phyloP scores from a whole-genome alignment of 1,140 invertebrate genomes.

The Papilio aristodemus region DNA sequence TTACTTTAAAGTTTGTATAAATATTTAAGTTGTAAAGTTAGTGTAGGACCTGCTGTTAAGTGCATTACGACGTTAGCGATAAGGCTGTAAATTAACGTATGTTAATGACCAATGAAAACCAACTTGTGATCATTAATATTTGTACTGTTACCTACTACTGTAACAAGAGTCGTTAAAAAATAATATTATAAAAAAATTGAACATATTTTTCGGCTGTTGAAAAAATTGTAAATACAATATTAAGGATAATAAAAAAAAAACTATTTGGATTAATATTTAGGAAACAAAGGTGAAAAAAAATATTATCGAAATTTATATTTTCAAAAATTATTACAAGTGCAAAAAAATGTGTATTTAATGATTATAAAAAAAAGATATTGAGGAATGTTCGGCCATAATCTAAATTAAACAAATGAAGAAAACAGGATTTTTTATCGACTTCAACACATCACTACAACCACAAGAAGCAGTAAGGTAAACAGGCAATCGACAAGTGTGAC shows the following conservation, averaged over 20 bases:
- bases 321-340: conserved; percentile 80
- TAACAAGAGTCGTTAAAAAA: conserved; percentile 80
- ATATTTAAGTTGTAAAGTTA: conserved; percentile 33
- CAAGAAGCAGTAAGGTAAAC: conserved; percentile 74
- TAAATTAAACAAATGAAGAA: conserved; percentile 61
- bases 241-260: conserved; percentile 77
- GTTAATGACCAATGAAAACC: conserved; percentile 82
- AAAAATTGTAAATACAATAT: conserved; percentile 81
- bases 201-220: conserved; percentile 81
- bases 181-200: conserved; percentile 78
- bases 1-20: conserved; percentile 28
- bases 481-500: conserved; percentile 68
- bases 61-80: conserved; percentile 68
- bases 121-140: conserved; percentile 82
- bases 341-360: conserved; percentile 73
- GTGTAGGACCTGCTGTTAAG: conserved; percentile 70
- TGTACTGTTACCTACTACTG: conserved; percentile 80
- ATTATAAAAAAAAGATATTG: conserved; percentile 54
- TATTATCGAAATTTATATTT: conserved; percentile 81
- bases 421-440: conserved; percentile 76
- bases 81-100: conserved; percentile 79
- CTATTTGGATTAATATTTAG: conserved; percentile 81
- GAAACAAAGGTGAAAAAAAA: conserved; percentile 75
- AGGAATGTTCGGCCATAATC: conserved; percentile 77
- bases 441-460: conserved; percentile 68